Percentiles rank a stretch among this genome's conserved stretches.
Conservation (phyloP, 53 echinoderm and acorn worm species). For the Paracentrotus lividus region DNA sequence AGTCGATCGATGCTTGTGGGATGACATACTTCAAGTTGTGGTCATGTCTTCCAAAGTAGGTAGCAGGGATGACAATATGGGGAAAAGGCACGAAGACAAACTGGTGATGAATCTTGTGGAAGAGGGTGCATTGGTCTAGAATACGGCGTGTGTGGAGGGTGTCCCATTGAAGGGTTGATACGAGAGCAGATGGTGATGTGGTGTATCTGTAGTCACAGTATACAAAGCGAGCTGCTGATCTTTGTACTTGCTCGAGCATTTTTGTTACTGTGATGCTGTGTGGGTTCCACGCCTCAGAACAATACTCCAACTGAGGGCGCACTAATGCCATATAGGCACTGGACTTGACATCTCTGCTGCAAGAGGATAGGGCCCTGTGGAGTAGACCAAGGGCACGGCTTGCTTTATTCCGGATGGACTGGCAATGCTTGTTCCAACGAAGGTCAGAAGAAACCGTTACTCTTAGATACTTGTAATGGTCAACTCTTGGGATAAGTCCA, state of each 20-base stretch:
- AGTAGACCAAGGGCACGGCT: slow-evolving; percentile 47
- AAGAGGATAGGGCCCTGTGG: neutral
- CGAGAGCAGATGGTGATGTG: neutral
- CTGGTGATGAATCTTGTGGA: neutral
- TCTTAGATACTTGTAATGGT: slow-evolving; percentile 60
- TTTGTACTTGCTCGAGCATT: slow-evolving; percentile 53
- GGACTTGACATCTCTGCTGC: slow-evolving; percentile 37
- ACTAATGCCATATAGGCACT: slow-evolving; percentile 58
- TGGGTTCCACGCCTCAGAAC: slow-evolving; percentile 59
- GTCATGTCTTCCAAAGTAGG: neutral
- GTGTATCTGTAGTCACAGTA: slow-evolving; percentile 21
- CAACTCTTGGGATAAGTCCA: slow-evolving; percentile 3
- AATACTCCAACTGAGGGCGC: slow-evolving; percentile 58
- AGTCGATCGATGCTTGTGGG: no score
- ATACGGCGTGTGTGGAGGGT: neutral
- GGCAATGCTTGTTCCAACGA: slow-evolving; percentile 63
- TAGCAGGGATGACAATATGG: neutral
- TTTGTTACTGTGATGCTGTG: slow-evolving; percentile 41
- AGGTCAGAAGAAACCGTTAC: slow-evolving; percentile 55
- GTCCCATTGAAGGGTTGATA: neutral
- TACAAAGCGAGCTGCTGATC: slow-evolving; percentile 46
- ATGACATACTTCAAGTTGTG: slow-evolving; percentile 31
- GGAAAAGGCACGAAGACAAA: neutral
- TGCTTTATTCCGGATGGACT: slow-evolving; percentile 25
- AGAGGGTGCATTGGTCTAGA: neutral